Base-by-base conservation (phyloP, 1,140 invertebrate species). In the Neodiprion pinetum region DNA sequence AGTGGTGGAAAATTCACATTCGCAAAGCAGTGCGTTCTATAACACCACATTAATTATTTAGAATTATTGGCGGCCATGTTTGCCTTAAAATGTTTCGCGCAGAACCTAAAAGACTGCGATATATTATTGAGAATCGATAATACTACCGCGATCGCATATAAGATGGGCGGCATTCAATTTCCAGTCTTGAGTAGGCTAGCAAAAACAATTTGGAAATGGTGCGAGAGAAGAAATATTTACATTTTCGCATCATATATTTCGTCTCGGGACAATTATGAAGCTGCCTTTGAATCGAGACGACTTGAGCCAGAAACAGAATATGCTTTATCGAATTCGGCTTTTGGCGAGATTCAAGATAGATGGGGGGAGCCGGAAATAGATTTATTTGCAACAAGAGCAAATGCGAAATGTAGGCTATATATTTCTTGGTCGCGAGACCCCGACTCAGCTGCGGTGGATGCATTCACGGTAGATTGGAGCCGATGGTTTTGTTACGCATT, bases 171-270 rank as follows among this genome's bases (percentile, higher is more conserved):
- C n/a, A 71, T 76, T 10, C 76, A 75, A 48, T 79, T 75, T 72
- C 49, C 67, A 67, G 53, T 78, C 48, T 75, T 81, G 67, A 78
- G 74, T 70, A 23, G 68, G 1, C 7, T 83, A 9, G 17, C 80
- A 10, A 74, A 47, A 70, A 12, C 75, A 17, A 76, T 83, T 23
- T 78, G 77, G 77, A 9, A 53, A n/a, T 78, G 72, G 72, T 74
- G 72, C 23, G 73, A 78, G 67, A 7, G 53, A 9, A 48, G 75
- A 48, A 67, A 17, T 17, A 17, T 17, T 17, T 17, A 17, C 17
- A 17, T 17, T 17, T 17, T 17, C 17, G 17, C 0, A 17, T 17
- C 17, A 17, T 17, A 17, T 17, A 17, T 17, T 17, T 17, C 17
- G 17, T 17, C 17, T 17, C 17, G 17, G 17, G 17, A 17, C 17